Evolutionary conservation across 1,140 invertebrate species (phyloP).

Genomic region (Procambarus clarkii): DNA sequence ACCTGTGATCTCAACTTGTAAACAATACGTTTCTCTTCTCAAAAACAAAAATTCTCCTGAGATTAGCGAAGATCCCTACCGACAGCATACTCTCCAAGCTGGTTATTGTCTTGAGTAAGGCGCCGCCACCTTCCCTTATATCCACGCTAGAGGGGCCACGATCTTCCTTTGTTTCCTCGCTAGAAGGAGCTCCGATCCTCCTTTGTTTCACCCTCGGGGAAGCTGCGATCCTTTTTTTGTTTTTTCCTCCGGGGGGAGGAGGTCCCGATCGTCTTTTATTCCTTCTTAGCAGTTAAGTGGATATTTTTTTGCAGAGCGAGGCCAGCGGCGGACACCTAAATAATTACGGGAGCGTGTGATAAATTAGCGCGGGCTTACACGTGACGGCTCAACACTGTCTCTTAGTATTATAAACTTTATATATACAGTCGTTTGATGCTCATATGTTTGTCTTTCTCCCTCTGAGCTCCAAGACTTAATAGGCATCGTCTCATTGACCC

Average conservation of each 20-base stretch:
- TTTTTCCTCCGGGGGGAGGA: background rate
- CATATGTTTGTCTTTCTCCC: no score
- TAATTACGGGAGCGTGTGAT: background rate
- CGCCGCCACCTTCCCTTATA: background rate
- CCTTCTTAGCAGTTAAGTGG: background rate
- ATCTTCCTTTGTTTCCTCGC: background rate
- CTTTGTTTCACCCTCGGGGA: background rate
- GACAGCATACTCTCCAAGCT: background rate
- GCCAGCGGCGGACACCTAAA: background rate
- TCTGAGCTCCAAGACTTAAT: no score
- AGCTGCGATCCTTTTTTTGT: background rate
- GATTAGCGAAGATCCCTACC: background rate
- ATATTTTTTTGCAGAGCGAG: background rate
- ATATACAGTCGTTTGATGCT: no score
- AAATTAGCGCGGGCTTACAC: no score
- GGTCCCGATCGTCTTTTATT: background rate
- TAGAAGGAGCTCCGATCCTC: background rate
- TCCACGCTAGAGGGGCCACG: background rate
- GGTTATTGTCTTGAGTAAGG: background rate
- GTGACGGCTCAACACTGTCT: no score
- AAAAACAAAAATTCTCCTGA: no score
- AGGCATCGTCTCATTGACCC: no score
- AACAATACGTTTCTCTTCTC: no score
- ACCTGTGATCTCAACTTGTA: no score
- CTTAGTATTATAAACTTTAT: no score